Evolutionary conservation across 2,888 invertebrate species (phyloP).

Genomic region (Hanleya hanleyi): DNA sequence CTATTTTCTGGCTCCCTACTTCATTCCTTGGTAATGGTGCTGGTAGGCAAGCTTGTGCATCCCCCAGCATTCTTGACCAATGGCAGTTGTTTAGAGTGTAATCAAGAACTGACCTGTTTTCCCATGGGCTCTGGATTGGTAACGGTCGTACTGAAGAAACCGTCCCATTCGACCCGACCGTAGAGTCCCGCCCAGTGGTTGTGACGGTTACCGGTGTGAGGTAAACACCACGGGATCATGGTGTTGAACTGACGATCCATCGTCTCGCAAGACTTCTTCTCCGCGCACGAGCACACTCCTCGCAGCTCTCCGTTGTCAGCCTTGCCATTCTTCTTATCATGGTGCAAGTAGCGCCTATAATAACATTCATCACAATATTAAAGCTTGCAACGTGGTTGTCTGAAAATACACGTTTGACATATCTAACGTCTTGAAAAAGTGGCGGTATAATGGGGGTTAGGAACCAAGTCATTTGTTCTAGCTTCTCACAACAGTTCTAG

Average conservation of each 20-base stretch:
- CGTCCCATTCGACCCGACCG: conserved; percentile 86
- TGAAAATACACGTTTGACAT: no score
- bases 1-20: no score
- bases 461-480: no score
- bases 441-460: no score
- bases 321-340: conserved; percentile 77
- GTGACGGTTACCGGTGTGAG: conserved; percentile 89
- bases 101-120: conserved; percentile 80
- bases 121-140: conserved; percentile 92
- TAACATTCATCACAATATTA: no score
- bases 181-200: conserved; percentile 92
- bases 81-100: no score
- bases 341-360: conserved; percentile 76
- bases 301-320: conserved; percentile 76
- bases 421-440: no score
- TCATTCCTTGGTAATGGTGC: no score
- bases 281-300: conserved; percentile 86
- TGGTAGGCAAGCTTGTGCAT: no score
- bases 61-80: no score
- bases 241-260: conserved; percentile 86
- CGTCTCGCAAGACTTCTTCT: conserved; percentile 79
- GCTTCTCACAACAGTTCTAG: no score
- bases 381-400: no score
- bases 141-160: conserved; percentile 86
- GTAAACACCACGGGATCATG: conserved; percentile 90